A percentile compares a stretch with the other conserved stretches of the same genome.
Conservation (phyloP, 2,888 invertebrate genomes). For the Patella depressa region DNA sequence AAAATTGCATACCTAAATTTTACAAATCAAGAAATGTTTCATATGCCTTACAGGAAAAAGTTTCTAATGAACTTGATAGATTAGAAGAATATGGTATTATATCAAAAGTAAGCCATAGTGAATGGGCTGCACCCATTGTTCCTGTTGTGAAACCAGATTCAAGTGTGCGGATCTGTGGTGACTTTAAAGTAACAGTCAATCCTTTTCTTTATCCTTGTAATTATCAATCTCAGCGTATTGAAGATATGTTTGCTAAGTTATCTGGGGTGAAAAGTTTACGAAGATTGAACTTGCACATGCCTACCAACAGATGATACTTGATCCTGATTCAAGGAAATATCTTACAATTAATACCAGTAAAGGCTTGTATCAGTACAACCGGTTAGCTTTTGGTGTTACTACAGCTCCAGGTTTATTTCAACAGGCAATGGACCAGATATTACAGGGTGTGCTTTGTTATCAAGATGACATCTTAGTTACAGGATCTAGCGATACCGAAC, state of each 20-base stretch:
- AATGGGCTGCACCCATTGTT: background rate
- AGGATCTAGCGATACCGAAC: constrained; percentile 13
- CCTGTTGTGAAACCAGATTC: constrained; percentile 32
- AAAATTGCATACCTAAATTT: background rate
- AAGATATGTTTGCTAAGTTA: constrained; percentile 32
- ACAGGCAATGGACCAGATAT: constrained; percentile 38
- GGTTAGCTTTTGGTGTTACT: constrained; percentile 38
- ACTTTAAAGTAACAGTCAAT: no score
- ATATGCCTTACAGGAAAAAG: background rate
- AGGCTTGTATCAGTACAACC: constrained; percentile 37
- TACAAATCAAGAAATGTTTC: background rate
- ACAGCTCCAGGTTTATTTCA: constrained; percentile 39
- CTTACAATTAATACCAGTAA: constrained; percentile 42
- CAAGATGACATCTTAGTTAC: constrained; percentile 45
- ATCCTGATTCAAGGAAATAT: background rate
- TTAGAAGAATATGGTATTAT: no score
- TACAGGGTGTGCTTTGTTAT: constrained; percentile 29
- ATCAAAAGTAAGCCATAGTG: no score
- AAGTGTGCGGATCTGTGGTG: constrained; percentile 33
- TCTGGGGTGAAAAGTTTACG: constrained; percentile 29
- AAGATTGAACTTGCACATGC: constrained; percentile 44
- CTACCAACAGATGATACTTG: constrained; percentile 33
- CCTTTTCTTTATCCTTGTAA: no score
- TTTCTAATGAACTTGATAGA: background rate
- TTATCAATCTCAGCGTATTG: no score